These are phyloP conservation scores for Ariopsis seemanni DNA, from an alignment of 2,113 vertebrate species.

Conservation along the genomic window DNA sequence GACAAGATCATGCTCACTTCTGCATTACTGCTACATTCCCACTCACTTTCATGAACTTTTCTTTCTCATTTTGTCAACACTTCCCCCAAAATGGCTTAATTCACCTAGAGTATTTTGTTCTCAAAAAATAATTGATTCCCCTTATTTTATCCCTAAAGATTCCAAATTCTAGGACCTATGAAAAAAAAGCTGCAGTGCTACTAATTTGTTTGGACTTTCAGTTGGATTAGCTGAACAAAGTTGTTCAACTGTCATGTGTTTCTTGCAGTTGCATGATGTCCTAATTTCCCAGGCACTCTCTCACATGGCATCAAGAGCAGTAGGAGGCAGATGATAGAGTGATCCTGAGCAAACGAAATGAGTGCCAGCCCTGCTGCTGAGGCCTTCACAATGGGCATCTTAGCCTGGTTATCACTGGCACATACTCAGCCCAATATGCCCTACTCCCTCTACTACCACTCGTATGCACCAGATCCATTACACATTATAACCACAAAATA, in stretches of 20 bases:
- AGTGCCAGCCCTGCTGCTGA: slow-evolving; percentile 40
- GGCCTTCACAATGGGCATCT: slow-evolving; percentile 36
- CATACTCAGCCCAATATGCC: slow-evolving; percentile 29
- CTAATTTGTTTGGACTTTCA: slow-evolving; percentile 33
- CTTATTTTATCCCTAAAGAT: background rate
- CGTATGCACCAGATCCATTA: slow-evolving; percentile 11
- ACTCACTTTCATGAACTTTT: background rate
- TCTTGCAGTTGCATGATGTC: slow-evolving; percentile 36
- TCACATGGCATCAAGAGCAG: slow-evolving; percentile 29
- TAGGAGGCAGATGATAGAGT: slow-evolving; percentile 38
- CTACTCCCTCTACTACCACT: background rate
- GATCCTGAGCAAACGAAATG: slow-evolving; percentile 46
- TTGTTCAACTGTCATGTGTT: slow-evolving; percentile 40
- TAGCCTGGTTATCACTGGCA: slow-evolving; percentile 41
- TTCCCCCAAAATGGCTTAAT: background rate
- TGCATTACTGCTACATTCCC: slow-evolving; percentile 10
- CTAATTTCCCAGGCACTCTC: slow-evolving; percentile 29
- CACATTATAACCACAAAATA: background rate
- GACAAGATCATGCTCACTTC: slow-evolving; percentile 20
- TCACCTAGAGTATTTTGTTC: background rate
- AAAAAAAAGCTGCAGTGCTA: background rate
- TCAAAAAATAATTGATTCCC: background rate
- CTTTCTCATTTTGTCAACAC: background rate
- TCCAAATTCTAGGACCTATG: background rate
- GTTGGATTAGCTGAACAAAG: slow-evolving; percentile 34